phyloP scores from a whole-genome alignment of 2,113 vertebrate genomes.

The Poecile atricapillus region DNA sequence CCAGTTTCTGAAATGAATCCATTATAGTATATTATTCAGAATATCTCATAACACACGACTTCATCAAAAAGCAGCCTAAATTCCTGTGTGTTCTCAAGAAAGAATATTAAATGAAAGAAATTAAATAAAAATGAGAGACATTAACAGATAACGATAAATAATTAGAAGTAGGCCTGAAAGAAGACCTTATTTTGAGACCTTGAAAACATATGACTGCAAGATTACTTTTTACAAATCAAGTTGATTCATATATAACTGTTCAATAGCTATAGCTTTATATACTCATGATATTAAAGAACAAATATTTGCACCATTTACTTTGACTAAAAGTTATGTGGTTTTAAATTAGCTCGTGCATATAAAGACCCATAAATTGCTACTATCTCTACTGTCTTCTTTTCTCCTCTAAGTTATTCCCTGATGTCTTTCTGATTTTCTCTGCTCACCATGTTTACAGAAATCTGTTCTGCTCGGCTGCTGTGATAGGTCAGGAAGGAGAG shows the following conservation, averaged over 20 bases:
- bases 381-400: background rate
- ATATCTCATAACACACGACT: background rate
- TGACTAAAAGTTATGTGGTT: background rate
- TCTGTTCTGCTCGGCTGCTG: background rate
- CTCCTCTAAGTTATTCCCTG: background rate
- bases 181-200: background rate
- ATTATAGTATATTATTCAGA: background rate
- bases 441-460: background rate
- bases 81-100: background rate
- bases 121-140: background rate
- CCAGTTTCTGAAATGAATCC: background rate
- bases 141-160: background rate
- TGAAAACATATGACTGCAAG: background rate
- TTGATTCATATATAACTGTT: background rate
- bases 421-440: background rate
- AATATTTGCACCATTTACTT: background rate
- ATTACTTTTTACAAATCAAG: background rate
- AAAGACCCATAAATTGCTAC: background rate
- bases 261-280: background rate
- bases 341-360: background rate
- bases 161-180: background rate
- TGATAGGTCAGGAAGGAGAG: background rate
- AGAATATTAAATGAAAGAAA: background rate
- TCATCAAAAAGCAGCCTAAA: background rate
- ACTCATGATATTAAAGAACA: background rate